Evolutionary conservation across 1,140 invertebrate species (phyloP).

Genomic region (Trichoplusia ni): DNA sequence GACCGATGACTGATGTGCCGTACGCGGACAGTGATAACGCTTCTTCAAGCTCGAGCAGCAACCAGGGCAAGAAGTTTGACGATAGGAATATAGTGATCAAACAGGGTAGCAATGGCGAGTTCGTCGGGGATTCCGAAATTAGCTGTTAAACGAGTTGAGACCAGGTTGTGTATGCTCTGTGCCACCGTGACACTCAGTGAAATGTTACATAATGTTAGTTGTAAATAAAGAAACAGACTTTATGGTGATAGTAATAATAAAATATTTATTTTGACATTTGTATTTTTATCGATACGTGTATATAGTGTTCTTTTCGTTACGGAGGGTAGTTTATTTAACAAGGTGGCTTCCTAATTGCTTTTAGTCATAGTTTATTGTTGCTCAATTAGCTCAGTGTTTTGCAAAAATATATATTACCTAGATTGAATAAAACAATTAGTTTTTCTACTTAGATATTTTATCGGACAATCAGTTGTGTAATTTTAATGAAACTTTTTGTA

Average conservation of each 20-base stretch:
- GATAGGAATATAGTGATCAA: conserved; percentile 60
- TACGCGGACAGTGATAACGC: conserved; percentile 79
- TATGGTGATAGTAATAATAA: conserved; percentile 15
- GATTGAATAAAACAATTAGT: conserved; percentile 28
- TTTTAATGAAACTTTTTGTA: conserved; percentile 22
- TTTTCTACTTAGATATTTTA: conserved; percentile 49
- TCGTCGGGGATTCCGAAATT: conserved; percentile 64
- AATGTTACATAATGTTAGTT: conserved; percentile 27
- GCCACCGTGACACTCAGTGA: conserved; percentile 39
- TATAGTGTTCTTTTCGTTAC: conserved; percentile 45
- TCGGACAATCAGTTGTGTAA: conserved; percentile 18
- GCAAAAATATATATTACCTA: conserved; percentile 41
- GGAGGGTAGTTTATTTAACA: conserved; percentile 21
- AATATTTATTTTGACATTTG: conserved; percentile 48
- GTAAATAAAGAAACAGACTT: conserved; percentile 26
- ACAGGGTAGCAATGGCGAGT: conserved; percentile 70
- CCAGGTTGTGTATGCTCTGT: conserved; percentile 34
- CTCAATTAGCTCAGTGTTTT: conserved; percentile 76
- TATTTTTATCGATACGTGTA: conserved; percentile 50
- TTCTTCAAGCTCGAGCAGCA: conserved; percentile 60
- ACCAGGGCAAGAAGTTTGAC: conserved; percentile 54
- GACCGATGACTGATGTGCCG: conserved; percentile 77
- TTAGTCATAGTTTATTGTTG: conserved; percentile 63
- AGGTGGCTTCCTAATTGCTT: conserved; percentile 61
- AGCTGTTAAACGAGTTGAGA: conserved; percentile 56